These are phyloP conservation scores for Zoanthus sansibaricus DNA, from an alignment of 92 coral and sea anemone genomes.

Conservation along the genomic window DNA sequence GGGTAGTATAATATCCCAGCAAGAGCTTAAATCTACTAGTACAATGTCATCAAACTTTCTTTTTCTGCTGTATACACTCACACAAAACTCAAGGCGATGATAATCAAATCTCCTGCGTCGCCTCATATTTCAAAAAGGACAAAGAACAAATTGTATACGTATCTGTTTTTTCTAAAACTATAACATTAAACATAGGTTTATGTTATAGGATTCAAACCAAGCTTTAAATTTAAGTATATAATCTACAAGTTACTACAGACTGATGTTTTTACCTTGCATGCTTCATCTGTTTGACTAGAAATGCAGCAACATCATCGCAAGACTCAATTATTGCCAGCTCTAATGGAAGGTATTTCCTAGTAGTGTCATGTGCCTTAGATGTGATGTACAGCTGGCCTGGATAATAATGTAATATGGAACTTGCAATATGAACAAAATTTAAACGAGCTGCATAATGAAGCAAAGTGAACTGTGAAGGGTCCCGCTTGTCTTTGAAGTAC, in stretches of 20 bases:
- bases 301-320: conserved; percentile 82
- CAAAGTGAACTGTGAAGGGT: conserved; percentile 72
- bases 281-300: conserved; percentile 81
- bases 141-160: too few species aligned
- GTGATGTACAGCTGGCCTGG: conserved; percentile 81
- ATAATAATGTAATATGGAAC: conserved; percentile 65
- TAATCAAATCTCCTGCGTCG: too few species aligned
- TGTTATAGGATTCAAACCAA: too few species aligned
- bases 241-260: neutral
- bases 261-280: conserved; percentile 69
- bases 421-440: conserved; percentile 74
- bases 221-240: too few species aligned
- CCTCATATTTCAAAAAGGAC: too few species aligned
- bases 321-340: conserved; percentile 71
- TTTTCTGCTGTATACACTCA: too few species aligned
- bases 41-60: too few species aligned
- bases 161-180: too few species aligned
- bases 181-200: too few species aligned
- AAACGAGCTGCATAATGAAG: conserved; percentile 81
- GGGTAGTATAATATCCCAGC: too few species aligned
- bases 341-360: conserved; percentile 72
- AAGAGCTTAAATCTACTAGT: too few species aligned
- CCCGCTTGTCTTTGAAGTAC: conserved; percentile 81
- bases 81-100: too few species aligned
- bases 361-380: conserved; percentile 64